Evolutionary conservation across 2,797 vertebrate species (phyloP), one percentile per base, ranked within the genome.

Genomic region (Picus viridis): DNA sequence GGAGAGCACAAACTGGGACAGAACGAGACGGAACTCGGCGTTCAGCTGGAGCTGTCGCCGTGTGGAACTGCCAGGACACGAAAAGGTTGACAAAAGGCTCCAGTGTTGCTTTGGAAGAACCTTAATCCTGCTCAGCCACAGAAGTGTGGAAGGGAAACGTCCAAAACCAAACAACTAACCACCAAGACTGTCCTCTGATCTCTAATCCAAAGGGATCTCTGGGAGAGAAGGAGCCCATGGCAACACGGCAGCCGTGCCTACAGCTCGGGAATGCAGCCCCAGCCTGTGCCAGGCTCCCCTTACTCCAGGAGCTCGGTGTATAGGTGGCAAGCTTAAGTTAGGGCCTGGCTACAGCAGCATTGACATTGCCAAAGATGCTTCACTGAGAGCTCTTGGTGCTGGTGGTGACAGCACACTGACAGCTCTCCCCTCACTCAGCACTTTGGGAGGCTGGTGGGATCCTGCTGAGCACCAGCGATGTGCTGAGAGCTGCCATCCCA

Each of bases 31-130:
- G 71, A 84, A 53, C 62, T 92, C 69, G 7, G 72, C 72, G 74
- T 89, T 92, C 89, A 90, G 76, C 65, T 75, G 73, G 57, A 78
- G 80, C 8, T 68, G 69, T 45, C 47, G 49, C 9, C 67, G 12
- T 51, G 69, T 47, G 56, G 9, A 8, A 72, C 3, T 69, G 76
- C 89, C 83, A 65, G 75, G 76, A 80, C 77, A 68, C 10, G 5
- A 75, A 45, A 57, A 26, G 49, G 22, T 9, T 29, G 58, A 71
- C 75, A 88, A 78, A 90, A 95, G 82, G 73, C 80, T 96, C 67
- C 56, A 70, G 85, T 58, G 22, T 27, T 78, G 53, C 53, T 91
- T 81, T 56, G 62, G 51, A 75, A 83, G 29, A 81, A 69, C 73
- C 23, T 86, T 47, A 89, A 86, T 88, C 76, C 89, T 78, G 76